Conservation (phyloP, 1,140 invertebrate genomes). For the Drosophila suzukii region DNA sequence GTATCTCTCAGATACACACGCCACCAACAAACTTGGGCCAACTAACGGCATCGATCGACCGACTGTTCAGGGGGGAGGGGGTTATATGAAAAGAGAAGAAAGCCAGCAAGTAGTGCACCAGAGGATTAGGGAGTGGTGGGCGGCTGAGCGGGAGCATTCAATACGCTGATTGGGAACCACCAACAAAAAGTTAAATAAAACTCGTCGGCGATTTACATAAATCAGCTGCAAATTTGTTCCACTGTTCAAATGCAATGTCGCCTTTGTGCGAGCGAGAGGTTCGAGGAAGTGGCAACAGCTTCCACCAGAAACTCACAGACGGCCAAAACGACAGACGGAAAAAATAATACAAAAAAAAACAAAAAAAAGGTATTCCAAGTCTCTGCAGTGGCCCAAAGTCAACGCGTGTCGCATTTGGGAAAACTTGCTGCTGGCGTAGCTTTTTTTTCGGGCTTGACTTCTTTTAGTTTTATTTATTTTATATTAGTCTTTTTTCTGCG, state of each 20-base stretch:
- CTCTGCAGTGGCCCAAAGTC: conserved; percentile 55
- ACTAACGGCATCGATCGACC: conserved; percentile 57
- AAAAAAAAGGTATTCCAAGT: conserved; percentile 17
- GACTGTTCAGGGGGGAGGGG: background rate
- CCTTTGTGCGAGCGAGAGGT: conserved; percentile 70
- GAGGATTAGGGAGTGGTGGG: conserved; percentile 49
- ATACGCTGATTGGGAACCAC: conserved; percentile 68
- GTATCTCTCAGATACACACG: conserved; percentile 52
- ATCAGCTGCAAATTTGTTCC: conserved; percentile 82
- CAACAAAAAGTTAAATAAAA: conserved; percentile 52
- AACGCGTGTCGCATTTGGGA: conserved; percentile 75
- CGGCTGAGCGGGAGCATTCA: conserved; percentile 35
- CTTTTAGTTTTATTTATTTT: conserved; percentile 61
- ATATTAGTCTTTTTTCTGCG: conserved; percentile 58
- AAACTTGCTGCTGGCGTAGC: conserved; percentile 56
- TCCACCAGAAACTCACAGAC: conserved; percentile 48
- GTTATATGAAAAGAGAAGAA: too few relatives aligned
- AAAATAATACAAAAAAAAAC: background rate
- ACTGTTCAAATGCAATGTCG: conserved; percentile 79
- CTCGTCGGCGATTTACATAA: conserved; percentile 75
- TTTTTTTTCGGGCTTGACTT: conserved; percentile 27
- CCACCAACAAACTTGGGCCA: conserved; percentile 49
- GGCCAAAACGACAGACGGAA: conserved; percentile 12
- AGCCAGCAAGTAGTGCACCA: conserved; percentile 28
- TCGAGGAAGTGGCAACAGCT: conserved; percentile 76